These are phyloP conservation scores for Apodemia zela DNA, from an alignment of 2,888 invertebrate species.

Conservation along the genomic window DNA sequence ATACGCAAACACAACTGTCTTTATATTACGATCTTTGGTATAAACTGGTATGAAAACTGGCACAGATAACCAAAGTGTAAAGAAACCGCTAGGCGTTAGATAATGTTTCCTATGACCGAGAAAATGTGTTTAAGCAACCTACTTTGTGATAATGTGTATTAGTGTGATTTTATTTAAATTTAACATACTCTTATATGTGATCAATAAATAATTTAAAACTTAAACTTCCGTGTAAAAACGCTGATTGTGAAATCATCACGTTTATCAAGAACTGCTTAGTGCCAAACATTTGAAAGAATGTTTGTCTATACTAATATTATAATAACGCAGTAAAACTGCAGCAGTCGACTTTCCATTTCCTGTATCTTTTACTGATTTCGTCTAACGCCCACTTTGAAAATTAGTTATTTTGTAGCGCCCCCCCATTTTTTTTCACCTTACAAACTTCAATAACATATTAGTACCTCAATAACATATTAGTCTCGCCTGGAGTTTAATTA, in stretches of 20 bases:
- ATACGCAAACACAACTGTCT: neutral
- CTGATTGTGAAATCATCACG: neutral
- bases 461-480: no score
- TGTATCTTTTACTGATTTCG: no score
- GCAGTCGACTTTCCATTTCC: no score
- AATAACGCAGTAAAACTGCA: no score
- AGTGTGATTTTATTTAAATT: neutral
- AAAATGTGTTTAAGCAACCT: neutral
- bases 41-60: neutral
- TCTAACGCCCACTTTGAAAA: no score
- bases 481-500: no score
- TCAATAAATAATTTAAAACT: neutral
- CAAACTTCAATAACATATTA: no score
- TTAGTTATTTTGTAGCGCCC: no score
- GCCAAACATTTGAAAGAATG: no score
- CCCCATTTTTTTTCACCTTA: no score
- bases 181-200: neutral
- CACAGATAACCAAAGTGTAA: constrained; percentile 30
- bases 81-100: constrained; percentile 29
- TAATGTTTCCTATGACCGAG: neutral
- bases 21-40: neutral
- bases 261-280: no score
- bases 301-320: no score
- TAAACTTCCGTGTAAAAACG: neutral
- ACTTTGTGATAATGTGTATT: neutral